Conservation (phyloP, 1,140 invertebrate genomes). For the Aphelenchoides besseyi region DNA sequence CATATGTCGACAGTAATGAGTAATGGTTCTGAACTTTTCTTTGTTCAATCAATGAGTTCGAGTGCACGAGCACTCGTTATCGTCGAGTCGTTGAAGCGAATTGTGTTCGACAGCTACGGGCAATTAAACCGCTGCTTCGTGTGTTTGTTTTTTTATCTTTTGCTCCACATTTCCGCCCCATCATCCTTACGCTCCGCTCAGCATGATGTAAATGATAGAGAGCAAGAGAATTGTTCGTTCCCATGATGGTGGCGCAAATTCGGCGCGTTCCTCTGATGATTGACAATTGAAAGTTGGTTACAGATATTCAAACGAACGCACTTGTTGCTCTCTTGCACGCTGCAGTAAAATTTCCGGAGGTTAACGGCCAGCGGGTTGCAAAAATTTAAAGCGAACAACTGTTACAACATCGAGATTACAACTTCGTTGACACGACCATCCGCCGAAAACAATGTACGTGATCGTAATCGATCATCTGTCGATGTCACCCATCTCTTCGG, state of each 20-base stretch:
- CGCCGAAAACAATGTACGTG: background rate
- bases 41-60: too few relatives aligned
- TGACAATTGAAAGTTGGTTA: too few relatives aligned
- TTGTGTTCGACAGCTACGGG: too few relatives aligned
- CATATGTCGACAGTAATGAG: too few relatives aligned
- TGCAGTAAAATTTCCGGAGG: too few relatives aligned
- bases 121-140: background rate
- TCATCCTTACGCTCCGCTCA: background rate
- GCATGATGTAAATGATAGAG: background rate
- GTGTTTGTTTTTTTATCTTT: background rate
- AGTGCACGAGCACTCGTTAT: background rate
- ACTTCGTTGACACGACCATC: conserved; percentile 5
- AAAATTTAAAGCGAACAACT: background rate
- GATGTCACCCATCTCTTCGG: background rate
- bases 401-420: background rate
- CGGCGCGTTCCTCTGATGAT: too few relatives aligned
- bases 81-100: too few relatives aligned
- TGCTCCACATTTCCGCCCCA: background rate
- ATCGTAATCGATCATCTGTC: background rate
- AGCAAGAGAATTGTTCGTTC: background rate
- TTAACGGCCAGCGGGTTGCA: too few relatives aligned
- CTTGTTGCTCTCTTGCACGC: too few relatives aligned
- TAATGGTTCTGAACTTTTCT: too few relatives aligned
- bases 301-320: too few relatives aligned
- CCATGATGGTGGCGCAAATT: background rate